Base-by-base conservation (phyloP, 2,113 vertebrate genomes). In the Anseranas semipalmata region DNA sequence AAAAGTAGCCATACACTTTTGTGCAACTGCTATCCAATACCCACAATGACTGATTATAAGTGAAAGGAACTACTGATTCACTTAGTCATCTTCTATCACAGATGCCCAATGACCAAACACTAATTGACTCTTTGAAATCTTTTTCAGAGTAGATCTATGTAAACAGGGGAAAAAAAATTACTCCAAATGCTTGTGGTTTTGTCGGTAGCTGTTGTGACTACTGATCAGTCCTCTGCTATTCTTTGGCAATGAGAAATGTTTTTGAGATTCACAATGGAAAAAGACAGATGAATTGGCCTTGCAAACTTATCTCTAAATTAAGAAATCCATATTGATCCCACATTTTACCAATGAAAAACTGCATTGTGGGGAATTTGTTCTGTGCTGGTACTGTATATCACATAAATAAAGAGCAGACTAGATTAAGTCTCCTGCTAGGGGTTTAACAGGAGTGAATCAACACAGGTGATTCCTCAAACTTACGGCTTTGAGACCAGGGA, bases 61-160 rank as follows among this genome's bases (percentile, higher is more conserved):
- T 94, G 95, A 97, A 97, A 97, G 94, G 74, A 96, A 20, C 90
- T 91, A 94, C 93, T 90, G 87, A 97, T 97, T 96, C 96, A 94
- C 53, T 87, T 92, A 35, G 72, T 95, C 86, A 80, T 96, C 84
- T 97, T 97, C 96, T 96, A 79, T 93, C 95, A 82, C 93, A 96
- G 87, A 95, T 94, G 93, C 74, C 81, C 88, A 90, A 80, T 90
- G 90, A 87, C 85, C 78, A 96, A 95, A 93, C 66, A 93, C 84
- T 81, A 92, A 95, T 48, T 0, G 0, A 90, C 59, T 89, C 91
- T 96, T 95, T 94, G 91, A 97, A 95, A 96, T 85, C 60, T 76
- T 89, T 93, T 93, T 94, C 82, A 95, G 90, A 96, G 89, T 77
- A 82, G 46, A 80, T 68, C 74, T 91, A 5, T 78, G 76, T 66